Conservation (phyloP, 1,140 invertebrate genomes). For the Brachionus asplanchnoidis region DNA sequence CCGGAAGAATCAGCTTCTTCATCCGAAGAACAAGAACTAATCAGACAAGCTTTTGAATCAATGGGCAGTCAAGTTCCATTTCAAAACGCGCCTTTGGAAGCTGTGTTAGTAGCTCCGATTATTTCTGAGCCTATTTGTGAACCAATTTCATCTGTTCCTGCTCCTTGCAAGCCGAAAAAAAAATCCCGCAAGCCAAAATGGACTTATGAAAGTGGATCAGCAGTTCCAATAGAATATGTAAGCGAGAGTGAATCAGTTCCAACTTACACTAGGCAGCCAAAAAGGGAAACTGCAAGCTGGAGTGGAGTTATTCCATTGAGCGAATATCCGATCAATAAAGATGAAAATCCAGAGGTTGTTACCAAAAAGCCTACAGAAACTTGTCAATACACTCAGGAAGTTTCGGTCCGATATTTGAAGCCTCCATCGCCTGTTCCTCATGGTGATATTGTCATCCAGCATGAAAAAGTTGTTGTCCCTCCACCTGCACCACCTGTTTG, state of each 20-base stretch:
- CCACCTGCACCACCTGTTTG: conserved; percentile 39
- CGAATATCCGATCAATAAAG: conserved; percentile 42
- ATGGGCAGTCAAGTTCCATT: neutral
- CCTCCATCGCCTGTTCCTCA: conserved; percentile 37
- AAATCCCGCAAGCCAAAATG: neutral
- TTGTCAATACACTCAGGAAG: conserved; percentile 5
- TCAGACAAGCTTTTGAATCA: conserved; percentile 8
- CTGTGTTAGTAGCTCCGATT: neutral
- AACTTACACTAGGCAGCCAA: neutral
- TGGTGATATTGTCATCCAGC: conserved; percentile 24
- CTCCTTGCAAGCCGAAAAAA: neutral
- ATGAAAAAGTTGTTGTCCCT: neutral
- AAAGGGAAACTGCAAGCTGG: neutral
- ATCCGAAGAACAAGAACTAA: conserved; percentile 8
- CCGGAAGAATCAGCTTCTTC: neutral
- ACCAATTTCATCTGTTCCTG: neutral
- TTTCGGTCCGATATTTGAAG: conserved; percentile 37
- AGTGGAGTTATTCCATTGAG: neutral
- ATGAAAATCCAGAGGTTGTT: conserved; percentile 36
- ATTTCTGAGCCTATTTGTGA: neutral
- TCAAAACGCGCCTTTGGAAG: neutral
- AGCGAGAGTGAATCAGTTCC: conserved; percentile 4
- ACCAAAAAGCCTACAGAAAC: neutral
- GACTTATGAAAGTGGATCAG: neutral
- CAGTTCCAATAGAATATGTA: neutral